These are phyloP conservation scores for Anser cygnoides DNA, from an alignment of 2,113 vertebrate genomes.

Conservation along the genomic window DNA sequence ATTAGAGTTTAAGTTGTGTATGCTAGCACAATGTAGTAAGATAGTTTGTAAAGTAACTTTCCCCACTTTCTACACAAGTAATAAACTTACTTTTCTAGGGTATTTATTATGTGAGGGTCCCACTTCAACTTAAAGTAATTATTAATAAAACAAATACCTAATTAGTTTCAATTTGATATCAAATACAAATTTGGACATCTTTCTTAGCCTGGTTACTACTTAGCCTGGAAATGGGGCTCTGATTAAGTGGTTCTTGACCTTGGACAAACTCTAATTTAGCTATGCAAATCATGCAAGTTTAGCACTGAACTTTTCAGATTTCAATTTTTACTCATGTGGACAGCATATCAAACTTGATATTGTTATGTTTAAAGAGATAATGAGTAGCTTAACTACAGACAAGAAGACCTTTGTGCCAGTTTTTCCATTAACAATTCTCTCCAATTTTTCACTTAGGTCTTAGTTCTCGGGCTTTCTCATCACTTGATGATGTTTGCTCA, in stretches of 20 bases:
- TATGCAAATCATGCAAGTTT: background rate
- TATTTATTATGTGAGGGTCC: background rate
- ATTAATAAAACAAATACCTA: background rate
- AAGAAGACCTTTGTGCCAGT: background rate
- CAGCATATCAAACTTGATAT: background rate
- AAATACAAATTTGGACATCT: background rate
- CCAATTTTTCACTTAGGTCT: background rate
- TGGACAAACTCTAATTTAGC: background rate
- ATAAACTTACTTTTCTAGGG: background rate
- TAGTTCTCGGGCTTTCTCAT: background rate
- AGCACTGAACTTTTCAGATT: background rate
- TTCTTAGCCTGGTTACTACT: background rate
- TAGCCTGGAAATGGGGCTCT: background rate
- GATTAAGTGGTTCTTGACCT: background rate
- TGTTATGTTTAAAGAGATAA: constrained; percentile 35
- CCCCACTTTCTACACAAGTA: background rate
- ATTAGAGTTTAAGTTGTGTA: background rate
- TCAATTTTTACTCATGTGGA: background rate
- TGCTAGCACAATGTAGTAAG: background rate
- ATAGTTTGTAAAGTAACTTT: background rate
- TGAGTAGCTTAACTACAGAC: background rate
- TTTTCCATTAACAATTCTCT: too few relatives aligned
- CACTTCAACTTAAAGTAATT: background rate
- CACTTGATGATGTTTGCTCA: background rate
- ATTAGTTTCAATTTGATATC: background rate